Base-by-base conservation (phyloP, 2,797 vertebrate genomes). In the Pyrrhura leucotis region DNA sequence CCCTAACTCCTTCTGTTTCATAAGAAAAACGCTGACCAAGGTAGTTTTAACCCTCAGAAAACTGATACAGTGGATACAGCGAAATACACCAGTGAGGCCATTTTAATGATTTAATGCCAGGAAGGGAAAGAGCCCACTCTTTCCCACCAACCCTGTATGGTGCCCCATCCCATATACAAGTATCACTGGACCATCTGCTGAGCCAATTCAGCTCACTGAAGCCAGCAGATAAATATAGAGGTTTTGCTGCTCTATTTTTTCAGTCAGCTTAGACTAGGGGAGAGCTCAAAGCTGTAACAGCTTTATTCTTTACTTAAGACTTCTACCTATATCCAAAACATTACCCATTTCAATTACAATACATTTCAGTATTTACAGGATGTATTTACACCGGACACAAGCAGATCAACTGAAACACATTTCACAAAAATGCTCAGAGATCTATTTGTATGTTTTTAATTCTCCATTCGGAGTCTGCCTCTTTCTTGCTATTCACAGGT, bases 281-380 rank as follows among this genome's bases (percentile, higher is more conserved):
- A 59, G 39, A 66, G 6, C n/a, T 63, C 35, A 35, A 68, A 68
- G 35, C 29, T 84, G 18, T 42, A 83, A 48, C 12, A 63, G n/a
- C 37, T 56, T 54, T 68, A 68, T 14, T 61, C 65, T 91, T 79
- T 75, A 73, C 44, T 79, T 85, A 72, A 83, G 44, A 16, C 22
- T 75, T 56, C 50, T 53, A 54, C 18, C 62, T 69, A 20, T 29
- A 71, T 35, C 29, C 67, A 66, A 73, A 88, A 63, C 8, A 9
- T 50, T 6, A 40, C 7, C 14, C 29, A 22, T 77, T 74, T 71
- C 29, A 77, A 51, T 59, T 78, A 68, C 18, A 28, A 51, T 14
- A 37, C 3, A 39, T 39, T 16, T 54, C 11, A 62, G 25, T 50
- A 69, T 56, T 81, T 76, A 76, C 58, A 76, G 44, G 76, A 42